A percentile compares a stretch with the other conserved stretches of the same genome.
These are phyloP conservation scores for Pangasius macronema DNA, from an alignment of 2,797 vertebrate species.

Conservation along the genomic window DNA sequence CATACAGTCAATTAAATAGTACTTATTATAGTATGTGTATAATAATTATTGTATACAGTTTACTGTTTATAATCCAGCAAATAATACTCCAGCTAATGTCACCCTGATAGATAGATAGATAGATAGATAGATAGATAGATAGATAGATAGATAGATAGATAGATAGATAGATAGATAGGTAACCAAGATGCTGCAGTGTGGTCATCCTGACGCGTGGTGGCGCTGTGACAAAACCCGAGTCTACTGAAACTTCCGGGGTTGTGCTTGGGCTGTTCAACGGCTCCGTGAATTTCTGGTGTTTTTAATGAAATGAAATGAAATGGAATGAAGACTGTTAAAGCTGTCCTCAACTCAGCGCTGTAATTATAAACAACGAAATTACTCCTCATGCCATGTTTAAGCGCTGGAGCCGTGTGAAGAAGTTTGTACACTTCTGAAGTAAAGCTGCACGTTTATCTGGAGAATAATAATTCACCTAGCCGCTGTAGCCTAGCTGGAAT, in stretches of 20 bases:
- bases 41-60: no score
- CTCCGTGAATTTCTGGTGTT: neutral
- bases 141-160: no score
- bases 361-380: neutral
- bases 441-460: neutral
- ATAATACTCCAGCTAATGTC: no score
- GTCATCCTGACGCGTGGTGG: neutral
- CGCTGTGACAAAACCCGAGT: neutral
- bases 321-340: no score
- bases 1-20: neutral
- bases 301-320: no score
- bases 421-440: neutral
- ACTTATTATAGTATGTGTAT: no score
- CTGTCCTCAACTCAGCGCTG: neutral
- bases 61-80: no score
- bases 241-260: neutral
- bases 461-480: neutral
- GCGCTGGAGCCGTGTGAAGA: neutral
- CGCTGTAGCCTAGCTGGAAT: neutral
- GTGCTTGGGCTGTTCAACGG: conserved; percentile 11
- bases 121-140: neutral
- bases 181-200: neutral
- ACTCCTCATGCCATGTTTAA: neutral
- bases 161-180: neutral
- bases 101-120: no score